A percentile compares a stretch with the other conserved stretches of the same genome.
Evolutionary conservation across 2,888 invertebrate species (phyloP).

Genomic region (Diogma glabrata): DNA sequence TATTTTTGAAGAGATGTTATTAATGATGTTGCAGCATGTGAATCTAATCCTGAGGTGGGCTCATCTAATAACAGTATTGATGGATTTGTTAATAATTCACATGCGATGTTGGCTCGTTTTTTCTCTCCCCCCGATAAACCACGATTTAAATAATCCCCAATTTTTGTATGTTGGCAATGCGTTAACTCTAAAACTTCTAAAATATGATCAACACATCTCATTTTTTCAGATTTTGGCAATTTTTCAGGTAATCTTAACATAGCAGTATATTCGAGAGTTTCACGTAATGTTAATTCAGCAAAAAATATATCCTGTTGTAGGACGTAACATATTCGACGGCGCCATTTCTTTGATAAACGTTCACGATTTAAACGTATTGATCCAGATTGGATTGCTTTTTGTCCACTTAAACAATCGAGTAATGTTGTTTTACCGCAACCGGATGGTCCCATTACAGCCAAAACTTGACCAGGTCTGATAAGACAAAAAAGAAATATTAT

Average conservation of each 20-base stretch:
- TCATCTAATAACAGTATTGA: slow-evolving; percentile 69
- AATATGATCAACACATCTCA: slow-evolving; percentile 65
- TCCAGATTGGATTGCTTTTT: slow-evolving; percentile 53
- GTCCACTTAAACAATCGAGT: slow-evolving; percentile 61
- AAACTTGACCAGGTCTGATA: slow-evolving; percentile 55
- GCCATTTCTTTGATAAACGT: slow-evolving; percentile 53
- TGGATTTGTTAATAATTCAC: slow-evolving; percentile 70
- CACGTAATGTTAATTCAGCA: slow-evolving; percentile 61
- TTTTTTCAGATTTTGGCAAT: slow-evolving; percentile 57
- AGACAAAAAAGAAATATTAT: too few relatives aligned
- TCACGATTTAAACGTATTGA: slow-evolving; percentile 52
- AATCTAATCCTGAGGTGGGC: slow-evolving; percentile 73
- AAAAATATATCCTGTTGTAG: slow-evolving; percentile 74
- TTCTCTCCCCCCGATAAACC: slow-evolving; percentile 75
- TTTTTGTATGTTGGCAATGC: slow-evolving; percentile 64
- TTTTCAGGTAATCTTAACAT: slow-evolving; percentile 53
- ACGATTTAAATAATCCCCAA: slow-evolving; percentile 61
- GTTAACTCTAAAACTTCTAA: slow-evolving; percentile 61
- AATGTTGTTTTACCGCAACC: slow-evolving; percentile 70
- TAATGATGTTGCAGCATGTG: slow-evolving; percentile 62
- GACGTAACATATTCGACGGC: slow-evolving; percentile 67
- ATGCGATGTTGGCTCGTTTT: slow-evolving; percentile 71
- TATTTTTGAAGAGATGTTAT: slow-evolving; percentile 63
- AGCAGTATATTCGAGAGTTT: slow-evolving; percentile 56
- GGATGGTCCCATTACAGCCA: slow-evolving; percentile 74